Base-by-base conservation (phyloP, 2,888 invertebrate genomes). In the Busseola fusca region DNA sequence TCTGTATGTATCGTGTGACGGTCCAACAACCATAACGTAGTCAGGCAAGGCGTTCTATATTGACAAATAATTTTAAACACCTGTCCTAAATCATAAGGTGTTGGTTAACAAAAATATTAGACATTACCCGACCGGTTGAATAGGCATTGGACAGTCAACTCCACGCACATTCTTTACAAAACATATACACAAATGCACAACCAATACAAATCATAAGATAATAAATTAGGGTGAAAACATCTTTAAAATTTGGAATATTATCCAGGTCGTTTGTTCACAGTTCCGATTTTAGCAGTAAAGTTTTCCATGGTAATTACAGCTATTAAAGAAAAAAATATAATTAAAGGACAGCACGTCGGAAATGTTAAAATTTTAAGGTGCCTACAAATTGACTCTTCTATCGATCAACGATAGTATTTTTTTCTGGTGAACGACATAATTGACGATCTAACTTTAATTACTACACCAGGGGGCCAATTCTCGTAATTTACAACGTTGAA, bases 131-230 rank as follows among this genome's bases (percentile, higher is more conserved):
- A 30, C 21, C 12, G 58, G 58, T 59, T 40, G 37, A 42, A 30
- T 63, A 66, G 50, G 45, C 9, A 45, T 66, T 71, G 48, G 67
- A 75, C 56, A 69, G 54, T 54, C 21, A 27, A 52, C 14, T 25
- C 50, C 45, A 69, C 40, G 27, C n/a, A 40, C 56, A 65, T 64
- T 60, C 48, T 65, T 56, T 65, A 66, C 42, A 69, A 64, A 75
- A 75, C 40, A 78, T 72, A 78, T 74, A 34, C 34, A 7, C 34
- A 78, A 78, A 77, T 81, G 75, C 78, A 84, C 74, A 60, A 76
- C 70, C 48, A 75, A 82, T 58, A 74, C 10, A 74, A 72, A 66
- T 72, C 45, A 65, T 66, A 60, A 68, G 56, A 77, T 6, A 65
- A 74, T 64, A 76, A 76, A 64, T 76, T 60, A 67, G 30, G 66